Conservation (phyloP, 2,888 invertebrate species). For the Taenaris catops region DNA sequence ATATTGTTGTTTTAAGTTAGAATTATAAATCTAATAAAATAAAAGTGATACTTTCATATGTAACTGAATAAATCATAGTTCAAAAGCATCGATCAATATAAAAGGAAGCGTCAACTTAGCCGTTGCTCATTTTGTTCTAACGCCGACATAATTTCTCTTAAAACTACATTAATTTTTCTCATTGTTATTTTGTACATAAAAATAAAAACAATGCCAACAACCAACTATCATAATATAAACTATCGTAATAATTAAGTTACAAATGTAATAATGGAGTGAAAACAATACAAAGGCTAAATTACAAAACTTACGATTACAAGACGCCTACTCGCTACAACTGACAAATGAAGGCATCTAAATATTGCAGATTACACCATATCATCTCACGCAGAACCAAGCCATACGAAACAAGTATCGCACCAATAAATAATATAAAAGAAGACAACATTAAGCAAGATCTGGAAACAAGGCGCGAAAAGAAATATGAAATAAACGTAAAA, state of each 20-base stretch:
- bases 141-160: slow-evolving; percentile 41
- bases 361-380: slow-evolving; percentile 46
- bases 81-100: slow-evolving; percentile 38
- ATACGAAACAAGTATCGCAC: slow-evolving; percentile 50
- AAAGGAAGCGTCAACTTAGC: slow-evolving; percentile 34
- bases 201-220: slow-evolving; percentile 74
- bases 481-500: slow-evolving; percentile 2
- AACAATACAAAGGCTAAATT: slow-evolving; percentile 58
- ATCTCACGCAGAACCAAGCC: slow-evolving; percentile 40
- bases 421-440: slow-evolving; percentile 40
- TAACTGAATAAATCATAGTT: slow-evolving; percentile 27
- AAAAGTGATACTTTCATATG: slow-evolving; percentile 14
- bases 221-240: slow-evolving; percentile 73
- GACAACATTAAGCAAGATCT: slow-evolving; percentile 14
- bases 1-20: slow-evolving; percentile 39
- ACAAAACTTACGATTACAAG: slow-evolving; percentile 27
- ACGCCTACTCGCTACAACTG: slow-evolving; percentile 15
- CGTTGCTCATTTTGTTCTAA: slow-evolving; percentile 28
- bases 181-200: slow-evolving; percentile 74
- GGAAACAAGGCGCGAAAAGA: slow-evolving; percentile 17
- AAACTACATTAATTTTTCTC: slow-evolving; percentile 64
- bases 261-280: slow-evolving; percentile 62
- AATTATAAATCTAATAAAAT: slow-evolving; percentile 24
- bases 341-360: slow-evolving; percentile 27
- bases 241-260: slow-evolving; percentile 65